A percentile compares a stretch with the other conserved stretches of the same genome.
phyloP scores from a whole-genome alignment of 2,113 vertebrate genomes.

The Geococcyx californianus region DNA sequence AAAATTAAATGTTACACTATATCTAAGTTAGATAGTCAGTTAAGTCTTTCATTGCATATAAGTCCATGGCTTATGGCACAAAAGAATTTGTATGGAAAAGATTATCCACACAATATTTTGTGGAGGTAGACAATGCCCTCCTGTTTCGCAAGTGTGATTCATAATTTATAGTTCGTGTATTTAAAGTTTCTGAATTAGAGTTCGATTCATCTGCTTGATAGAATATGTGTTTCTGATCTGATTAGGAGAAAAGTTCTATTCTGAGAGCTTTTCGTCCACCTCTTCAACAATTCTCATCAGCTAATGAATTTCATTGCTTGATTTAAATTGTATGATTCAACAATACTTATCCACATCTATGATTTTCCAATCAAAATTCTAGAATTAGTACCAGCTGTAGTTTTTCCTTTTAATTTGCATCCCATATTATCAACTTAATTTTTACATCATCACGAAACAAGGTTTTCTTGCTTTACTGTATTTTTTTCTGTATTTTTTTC shows the following conservation, averaged over 20 bases:
- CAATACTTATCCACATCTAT: slow-evolving; percentile 39
- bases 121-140: not conserved
- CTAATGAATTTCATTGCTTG: not conserved
- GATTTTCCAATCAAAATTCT: not conserved
- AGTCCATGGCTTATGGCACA: not conserved
- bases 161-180: not conserved
- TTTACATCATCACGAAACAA: not conserved
- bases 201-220: not conserved
- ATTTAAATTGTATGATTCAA: slow-evolving; percentile 25
- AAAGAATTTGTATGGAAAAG: not conserved
- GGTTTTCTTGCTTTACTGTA: not conserved
- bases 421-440: not conserved
- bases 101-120: not conserved
- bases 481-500: too few species aligned
- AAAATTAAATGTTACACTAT: not conserved
- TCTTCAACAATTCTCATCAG: slow-evolving; percentile 21
- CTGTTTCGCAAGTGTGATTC: not conserved
- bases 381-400: not conserved
- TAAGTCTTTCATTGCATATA: not conserved
- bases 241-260: slow-evolving; percentile 9
- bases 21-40: not conserved
- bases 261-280: not conserved
- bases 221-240: not conserved
- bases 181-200: not conserved
- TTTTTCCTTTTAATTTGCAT: not conserved